These are phyloP conservation scores for Bradypodion ventrale DNA, from an alignment of 2,797 vertebrate species.

Conservation along the genomic window DNA sequence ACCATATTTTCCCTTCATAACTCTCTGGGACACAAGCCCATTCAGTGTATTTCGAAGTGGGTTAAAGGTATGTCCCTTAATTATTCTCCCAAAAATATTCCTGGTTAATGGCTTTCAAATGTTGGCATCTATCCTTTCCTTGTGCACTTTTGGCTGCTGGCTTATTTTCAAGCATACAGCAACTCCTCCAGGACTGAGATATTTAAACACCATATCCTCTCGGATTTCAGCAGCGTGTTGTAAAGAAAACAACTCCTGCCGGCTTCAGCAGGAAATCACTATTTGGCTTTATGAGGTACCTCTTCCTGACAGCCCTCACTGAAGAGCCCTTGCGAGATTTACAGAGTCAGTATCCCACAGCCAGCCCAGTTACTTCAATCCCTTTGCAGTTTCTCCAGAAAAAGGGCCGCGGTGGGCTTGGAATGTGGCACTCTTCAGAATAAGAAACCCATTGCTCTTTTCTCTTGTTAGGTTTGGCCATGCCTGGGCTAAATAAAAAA, in stretches of 20 bases:
- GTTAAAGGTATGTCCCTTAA: conserved; percentile 39
- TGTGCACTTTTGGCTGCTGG: conserved; percentile 55
- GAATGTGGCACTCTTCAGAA: not conserved
- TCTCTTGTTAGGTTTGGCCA: not conserved
- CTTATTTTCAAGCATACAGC: conserved; percentile 60
- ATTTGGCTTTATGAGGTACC: conserved; percentile 81
- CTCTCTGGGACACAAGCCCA: conserved; percentile 24
- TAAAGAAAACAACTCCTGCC: conserved; percentile 73
- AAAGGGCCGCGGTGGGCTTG: not conserved
- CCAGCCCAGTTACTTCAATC: not conserved
- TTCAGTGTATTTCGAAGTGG: conserved; percentile 1
- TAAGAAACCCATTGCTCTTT: accelerated
- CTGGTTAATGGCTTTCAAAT: conserved; percentile 55
- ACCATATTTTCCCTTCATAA: conserved; percentile 44
- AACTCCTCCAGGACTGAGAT: conserved; percentile 53
- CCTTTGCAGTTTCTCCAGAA: not conserved
- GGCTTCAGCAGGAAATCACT: conserved; percentile 78
- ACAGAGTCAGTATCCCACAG: conserved; percentile 22
- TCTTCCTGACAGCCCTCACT: conserved; percentile 75
- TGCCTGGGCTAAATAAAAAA: not conserved
- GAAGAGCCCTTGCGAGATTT: conserved; percentile 34
- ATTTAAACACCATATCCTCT: conserved; percentile 66
- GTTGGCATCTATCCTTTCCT: conserved; percentile 34
- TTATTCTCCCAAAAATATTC: conserved; percentile 49
- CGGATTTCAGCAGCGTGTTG: conserved; percentile 67